Percentiles rank a stretch among this genome's conserved stretches.
phyloP scores from a whole-genome alignment of 2,797 vertebrate genomes.

The Acanthurus tractus region DNA sequence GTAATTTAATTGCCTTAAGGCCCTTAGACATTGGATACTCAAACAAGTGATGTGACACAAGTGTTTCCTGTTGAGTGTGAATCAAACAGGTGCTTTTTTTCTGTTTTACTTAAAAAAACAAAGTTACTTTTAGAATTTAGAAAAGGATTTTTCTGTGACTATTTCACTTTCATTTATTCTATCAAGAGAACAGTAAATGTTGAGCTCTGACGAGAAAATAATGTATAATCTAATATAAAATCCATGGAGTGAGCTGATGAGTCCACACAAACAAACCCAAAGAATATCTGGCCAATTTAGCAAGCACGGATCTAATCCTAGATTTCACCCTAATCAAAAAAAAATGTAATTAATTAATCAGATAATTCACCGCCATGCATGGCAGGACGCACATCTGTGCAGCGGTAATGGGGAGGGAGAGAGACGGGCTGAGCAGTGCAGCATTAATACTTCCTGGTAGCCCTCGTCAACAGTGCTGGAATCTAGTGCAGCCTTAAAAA shows the following conservation, averaged over 20 bases:
- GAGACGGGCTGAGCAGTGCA: constrained; percentile 61
- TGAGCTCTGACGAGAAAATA: constrained; percentile 28
- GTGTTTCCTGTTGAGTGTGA: constrained; percentile 62
- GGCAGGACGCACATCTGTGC: constrained; percentile 84
- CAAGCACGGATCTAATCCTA: constrained; percentile 80
- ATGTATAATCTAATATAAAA: constrained; percentile 48
- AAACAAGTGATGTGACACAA: constrained; percentile 43
- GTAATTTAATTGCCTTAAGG: background rate
- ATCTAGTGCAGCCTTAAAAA: constrained; percentile 63
- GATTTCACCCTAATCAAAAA: constrained; percentile 85
- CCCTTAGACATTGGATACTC: constrained; percentile 13
- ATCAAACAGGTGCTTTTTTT: constrained; percentile 73
- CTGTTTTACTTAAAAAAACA: background rate
- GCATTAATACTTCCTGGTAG: constrained; percentile 52
- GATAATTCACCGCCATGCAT: constrained; percentile 84
- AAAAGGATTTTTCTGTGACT: background rate
- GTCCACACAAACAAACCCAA: constrained; percentile 62
- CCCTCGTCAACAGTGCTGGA: constrained; percentile 69
- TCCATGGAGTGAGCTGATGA: constrained; percentile 47
- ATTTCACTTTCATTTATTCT: constrained; percentile 22
- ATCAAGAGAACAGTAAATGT: background rate
- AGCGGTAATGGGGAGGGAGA: constrained; percentile 66
- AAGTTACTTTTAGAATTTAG: background rate
- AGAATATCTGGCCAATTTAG: constrained; percentile 76
- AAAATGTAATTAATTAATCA: constrained; percentile 88